phyloP scores from a whole-genome alignment of 2,113 vertebrate genomes.

The Taurulus bubalis region DNA sequence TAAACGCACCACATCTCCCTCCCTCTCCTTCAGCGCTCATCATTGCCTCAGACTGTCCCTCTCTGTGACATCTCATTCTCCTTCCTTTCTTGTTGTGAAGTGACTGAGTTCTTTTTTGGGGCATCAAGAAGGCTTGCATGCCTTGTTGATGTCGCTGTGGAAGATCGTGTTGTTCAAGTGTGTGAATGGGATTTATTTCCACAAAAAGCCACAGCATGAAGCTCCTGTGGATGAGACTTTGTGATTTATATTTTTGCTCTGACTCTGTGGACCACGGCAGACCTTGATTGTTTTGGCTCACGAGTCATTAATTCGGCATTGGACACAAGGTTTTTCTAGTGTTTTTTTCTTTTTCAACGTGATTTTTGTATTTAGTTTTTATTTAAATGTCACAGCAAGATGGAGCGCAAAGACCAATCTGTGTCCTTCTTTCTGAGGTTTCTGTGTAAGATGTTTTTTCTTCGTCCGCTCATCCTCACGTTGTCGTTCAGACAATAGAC shows the following conservation, averaged over 20 bases:
- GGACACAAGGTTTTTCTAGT: conserved; percentile 11
- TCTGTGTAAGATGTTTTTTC: conserved; percentile 33
- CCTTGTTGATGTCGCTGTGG: neutral
- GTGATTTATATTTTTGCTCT: too few relatives aligned
- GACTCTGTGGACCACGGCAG: too few relatives aligned
- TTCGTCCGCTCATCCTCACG: conserved; percentile 2
- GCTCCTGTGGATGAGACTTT: conserved; percentile 33
- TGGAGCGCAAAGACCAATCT: conserved; percentile 47
- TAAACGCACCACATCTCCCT: neutral
- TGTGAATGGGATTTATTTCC: conserved; percentile 22
- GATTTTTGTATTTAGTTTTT: conserved; percentile 45
- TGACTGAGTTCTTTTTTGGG: conserved; percentile 16
- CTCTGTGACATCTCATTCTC: conserved; percentile 7
- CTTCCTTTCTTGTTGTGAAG: conserved; percentile 33
- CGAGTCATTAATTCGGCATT: conserved; percentile 1
- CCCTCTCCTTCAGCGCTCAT: neutral
- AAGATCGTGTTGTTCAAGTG: conserved; percentile 6
- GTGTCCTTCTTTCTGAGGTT: conserved; percentile 47
- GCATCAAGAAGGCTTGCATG: neutral
- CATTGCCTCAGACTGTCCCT: conserved; percentile 5
- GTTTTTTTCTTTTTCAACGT: neutral
- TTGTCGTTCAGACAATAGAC: conserved; percentile 50
- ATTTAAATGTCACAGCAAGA: conserved; percentile 57
- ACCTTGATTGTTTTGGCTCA: conserved; percentile 9
- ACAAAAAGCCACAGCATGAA: conserved; percentile 34